These are phyloP conservation scores for Potamilus streckersoni DNA, from an alignment of 1,140 invertebrate species.

Conservation along the genomic window DNA sequence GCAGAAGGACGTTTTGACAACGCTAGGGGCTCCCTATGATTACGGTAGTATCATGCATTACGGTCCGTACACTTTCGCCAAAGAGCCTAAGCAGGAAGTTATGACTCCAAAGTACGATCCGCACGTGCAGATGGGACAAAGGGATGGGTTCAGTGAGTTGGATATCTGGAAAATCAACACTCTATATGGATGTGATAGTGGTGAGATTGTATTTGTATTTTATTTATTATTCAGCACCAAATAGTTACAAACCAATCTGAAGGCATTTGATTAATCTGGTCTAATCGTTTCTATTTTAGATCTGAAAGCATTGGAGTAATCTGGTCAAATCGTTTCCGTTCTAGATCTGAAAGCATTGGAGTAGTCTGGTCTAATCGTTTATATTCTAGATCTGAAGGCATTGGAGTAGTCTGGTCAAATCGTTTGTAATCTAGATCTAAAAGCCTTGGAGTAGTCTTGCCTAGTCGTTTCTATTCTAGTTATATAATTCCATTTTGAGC, in stretches of 20 bases:
- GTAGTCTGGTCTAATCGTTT: no score
- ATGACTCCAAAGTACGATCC: constrained; percentile 49
- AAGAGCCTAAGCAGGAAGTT: constrained; percentile 59
- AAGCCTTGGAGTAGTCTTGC: no score
- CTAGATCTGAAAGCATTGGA: no score
- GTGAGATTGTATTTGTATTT: constrained; percentile 2
- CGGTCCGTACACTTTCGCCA: constrained; percentile 61
- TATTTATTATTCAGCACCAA: neutral
- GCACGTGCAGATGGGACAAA: constrained; percentile 46
- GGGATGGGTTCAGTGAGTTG: constrained; percentile 42
- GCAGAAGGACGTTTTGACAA: constrained; percentile 17
- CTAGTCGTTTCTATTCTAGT: no score
- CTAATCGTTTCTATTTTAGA: no score
- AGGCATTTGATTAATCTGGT: neutral
- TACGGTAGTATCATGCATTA: constrained; percentile 69
- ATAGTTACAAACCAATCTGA: neutral
- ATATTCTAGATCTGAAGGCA: no score
- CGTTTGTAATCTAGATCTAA: no score
- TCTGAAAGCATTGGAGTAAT: no score
- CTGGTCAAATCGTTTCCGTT: no score
- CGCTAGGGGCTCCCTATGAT: constrained; percentile 56
- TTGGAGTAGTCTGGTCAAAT: no score
- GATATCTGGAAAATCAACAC: constrained; percentile 55
- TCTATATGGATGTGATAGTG: constrained; percentile 40
- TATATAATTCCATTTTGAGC: no score